A percentile compares a stretch with the other conserved stretches of the same genome.
phyloP scores from a whole-genome alignment of 2,797 vertebrate species.

The Odontamblyopus rebecca region DNA sequence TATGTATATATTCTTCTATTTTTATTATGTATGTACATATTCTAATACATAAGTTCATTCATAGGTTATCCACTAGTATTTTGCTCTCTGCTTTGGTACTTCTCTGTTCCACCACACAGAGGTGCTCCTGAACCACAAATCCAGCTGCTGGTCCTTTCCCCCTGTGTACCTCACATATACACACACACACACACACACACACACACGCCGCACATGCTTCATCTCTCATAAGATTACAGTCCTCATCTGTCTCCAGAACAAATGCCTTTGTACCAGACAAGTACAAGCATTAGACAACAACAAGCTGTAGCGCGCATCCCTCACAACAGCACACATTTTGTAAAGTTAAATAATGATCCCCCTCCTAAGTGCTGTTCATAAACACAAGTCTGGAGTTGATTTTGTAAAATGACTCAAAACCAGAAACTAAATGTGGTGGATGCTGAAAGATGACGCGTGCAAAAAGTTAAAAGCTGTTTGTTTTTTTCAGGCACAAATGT shows the following conservation, averaged over 20 bases:
- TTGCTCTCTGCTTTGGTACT: slow-evolving; percentile 15
- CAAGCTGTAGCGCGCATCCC: slow-evolving; percentile 9
- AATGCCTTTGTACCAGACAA: slow-evolving; percentile 25
- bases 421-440: background rate
- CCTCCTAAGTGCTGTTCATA: slow-evolving; percentile 3
- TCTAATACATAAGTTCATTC: background rate
- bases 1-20: background rate
- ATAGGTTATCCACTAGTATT: background rate
- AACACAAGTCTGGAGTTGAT: slow-evolving; percentile 15
- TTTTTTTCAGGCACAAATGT: too few relatives aligned
- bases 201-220: background rate
- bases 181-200: background rate
- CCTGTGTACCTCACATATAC: background rate
- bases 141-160: background rate
- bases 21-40: too few relatives aligned
- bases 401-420: slow-evolving; percentile 17
- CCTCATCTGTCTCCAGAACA: slow-evolving; percentile 23
- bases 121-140: slow-evolving; percentile 64
- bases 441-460: background rate
- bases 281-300: slow-evolving; percentile 12
- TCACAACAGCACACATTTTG: background rate
- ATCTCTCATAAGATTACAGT: slow-evolving; percentile 12
- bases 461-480: background rate
- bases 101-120: slow-evolving; percentile 46
- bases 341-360: slow-evolving; percentile 7